A percentile compares a stretch with the other conserved stretches of the same genome.
Conservation (phyloP, 2,888 invertebrate species). For the Pammene aurita region DNA sequence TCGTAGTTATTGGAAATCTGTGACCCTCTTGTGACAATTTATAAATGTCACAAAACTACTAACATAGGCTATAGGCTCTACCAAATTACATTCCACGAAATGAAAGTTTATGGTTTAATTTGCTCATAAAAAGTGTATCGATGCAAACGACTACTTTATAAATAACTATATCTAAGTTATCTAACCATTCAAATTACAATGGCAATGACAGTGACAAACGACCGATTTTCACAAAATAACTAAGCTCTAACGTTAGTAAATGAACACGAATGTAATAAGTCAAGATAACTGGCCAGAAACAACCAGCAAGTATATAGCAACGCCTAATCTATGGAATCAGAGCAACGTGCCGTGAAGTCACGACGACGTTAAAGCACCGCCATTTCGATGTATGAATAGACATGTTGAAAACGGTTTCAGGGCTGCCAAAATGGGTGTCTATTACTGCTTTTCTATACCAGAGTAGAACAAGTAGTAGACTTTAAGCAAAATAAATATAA, state of each 20-base stretch:
- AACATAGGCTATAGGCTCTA: no score
- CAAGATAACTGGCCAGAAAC: conserved; percentile 22
- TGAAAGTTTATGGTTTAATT: no score
- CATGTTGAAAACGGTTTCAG: conserved; percentile 16
- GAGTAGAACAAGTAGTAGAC: conserved; percentile 6
- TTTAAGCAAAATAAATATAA: background rate
- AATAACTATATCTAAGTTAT: background rate
- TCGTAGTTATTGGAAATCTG: no score
- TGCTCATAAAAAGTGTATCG: background rate
- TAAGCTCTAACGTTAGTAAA: conserved; percentile 19
- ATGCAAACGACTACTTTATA: background rate
- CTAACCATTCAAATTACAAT: conserved; percentile 4
- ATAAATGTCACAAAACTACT: no score
- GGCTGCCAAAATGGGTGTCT: conserved; percentile 18
- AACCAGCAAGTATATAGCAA: conserved; percentile 13
- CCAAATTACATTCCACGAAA: no score
- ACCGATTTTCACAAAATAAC: conserved; percentile 18
- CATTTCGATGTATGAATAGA: conserved; percentile 24
- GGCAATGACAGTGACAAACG: conserved; percentile 13
- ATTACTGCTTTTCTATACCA: conserved; percentile 7
- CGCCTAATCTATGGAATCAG: conserved; percentile 39
- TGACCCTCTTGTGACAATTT: no score
- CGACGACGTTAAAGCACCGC: conserved; percentile 26
- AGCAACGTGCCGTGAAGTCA: conserved; percentile 37
- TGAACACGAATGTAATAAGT: conserved; percentile 20